Base-by-base conservation (phyloP, 2,888 invertebrate genomes). In the Crocallis elinguaria region DNA sequence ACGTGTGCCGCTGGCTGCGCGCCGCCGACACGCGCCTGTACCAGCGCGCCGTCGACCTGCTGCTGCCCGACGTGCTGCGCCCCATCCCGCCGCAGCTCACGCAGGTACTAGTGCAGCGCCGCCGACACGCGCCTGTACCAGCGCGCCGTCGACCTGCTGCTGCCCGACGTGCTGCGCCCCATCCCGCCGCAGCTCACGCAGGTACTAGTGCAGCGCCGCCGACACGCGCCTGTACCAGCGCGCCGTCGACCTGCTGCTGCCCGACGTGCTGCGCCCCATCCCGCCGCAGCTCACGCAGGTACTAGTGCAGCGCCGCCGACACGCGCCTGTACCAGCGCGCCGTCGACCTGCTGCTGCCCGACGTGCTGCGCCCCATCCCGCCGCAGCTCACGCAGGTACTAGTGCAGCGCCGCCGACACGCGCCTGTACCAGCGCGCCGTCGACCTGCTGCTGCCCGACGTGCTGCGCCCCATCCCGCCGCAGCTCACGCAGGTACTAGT, bases 181-280 rank as follows among this genome's bases (percentile, higher is more conserved):
- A 98, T 98, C 75, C 98, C 98, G 62, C 97, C 98, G 83, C 95
- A 97, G 25, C 93, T 98, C 67, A 99, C 98, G 3, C 98, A 98
- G 98, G 74, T 98, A 96, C 87, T 6, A 13, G 5, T 21, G 7
- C 6, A 36, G 94, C 43, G 92, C 93, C 75, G 97, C 98, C 42
- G 98, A 99, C 89, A 95, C 97, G 79, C 94, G 95, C 64, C 97
- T 99, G 87, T 98, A 99, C 91, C 99, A 99, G 91, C 96, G 97
- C 78, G 94, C 99, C 67, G 98, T 99, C 7, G 98, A 98, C 86
- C 96, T 99, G 71, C 94, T 99, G 67, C 96, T 99, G 87, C 99
- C 99, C 12, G 98, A 99, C 88, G 98, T 99, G 38, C 93, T 99
- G 58, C 94, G 97, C 68, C 98, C 98, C 29, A 98, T 98, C 75